Evolutionary conservation across 2,797 vertebrate species (phyloP).

Genomic region (Ctenopoma multispine): DNA sequence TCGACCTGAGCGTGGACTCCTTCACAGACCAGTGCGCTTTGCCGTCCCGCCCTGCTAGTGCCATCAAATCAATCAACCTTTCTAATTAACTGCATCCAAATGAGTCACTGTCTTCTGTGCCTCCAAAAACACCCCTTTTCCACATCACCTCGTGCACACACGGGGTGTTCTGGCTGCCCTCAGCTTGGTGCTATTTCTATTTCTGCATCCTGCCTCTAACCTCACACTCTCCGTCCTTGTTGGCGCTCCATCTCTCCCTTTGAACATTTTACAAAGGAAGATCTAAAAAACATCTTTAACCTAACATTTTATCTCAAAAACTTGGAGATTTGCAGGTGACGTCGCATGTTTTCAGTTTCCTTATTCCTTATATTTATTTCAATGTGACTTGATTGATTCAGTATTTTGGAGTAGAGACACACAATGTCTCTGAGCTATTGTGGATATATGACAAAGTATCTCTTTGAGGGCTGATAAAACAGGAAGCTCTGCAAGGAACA

Average conservation of each 20-base stretch:
- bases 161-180: constrained; percentile 32
- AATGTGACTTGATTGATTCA: constrained; percentile 3
- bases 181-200: constrained; percentile 58
- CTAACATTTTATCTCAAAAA: constrained; percentile 4
- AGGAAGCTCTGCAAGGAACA: constrained; percentile 63
- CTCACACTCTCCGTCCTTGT: constrained; percentile 27
- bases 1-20: constrained; percentile 77
- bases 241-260: neutral
- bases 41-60: constrained; percentile 65
- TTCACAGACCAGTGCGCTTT: constrained; percentile 80
- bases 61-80: constrained; percentile 85
- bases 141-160: constrained; percentile 57
- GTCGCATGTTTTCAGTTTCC: neutral
- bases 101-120: constrained; percentile 63
- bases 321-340: neutral
- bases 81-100: constrained; percentile 86
- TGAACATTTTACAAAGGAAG: constrained; percentile 29
- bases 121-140: constrained; percentile 60
- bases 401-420: constrained; percentile 7
- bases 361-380: neutral
- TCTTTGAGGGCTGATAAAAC: constrained; percentile 69
- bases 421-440: constrained; percentile 41
- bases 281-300: constrained; percentile 8
- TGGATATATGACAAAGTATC: constrained; percentile 48
- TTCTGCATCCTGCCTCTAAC: constrained; percentile 34